These are phyloP conservation scores for Eueremaeus valkanovi DNA, from an alignment of 2,888 invertebrate species.

Conservation along the genomic window DNA sequence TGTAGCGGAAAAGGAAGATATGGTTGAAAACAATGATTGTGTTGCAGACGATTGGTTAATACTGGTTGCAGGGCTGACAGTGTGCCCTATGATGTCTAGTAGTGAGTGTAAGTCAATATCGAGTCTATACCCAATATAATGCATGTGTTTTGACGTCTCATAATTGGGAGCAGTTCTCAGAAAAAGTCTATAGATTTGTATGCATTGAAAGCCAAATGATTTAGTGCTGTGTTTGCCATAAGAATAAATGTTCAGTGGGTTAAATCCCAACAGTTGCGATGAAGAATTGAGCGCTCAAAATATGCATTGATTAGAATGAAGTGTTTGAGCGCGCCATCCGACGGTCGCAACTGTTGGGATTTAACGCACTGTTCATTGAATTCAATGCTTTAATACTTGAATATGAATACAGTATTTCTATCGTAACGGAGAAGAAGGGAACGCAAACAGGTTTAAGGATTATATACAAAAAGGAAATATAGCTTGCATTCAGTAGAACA, in stretches of 20 bases:
- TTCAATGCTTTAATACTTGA: too few species aligned
- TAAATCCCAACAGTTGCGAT: too few species aligned
- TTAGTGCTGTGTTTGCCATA: not conserved
- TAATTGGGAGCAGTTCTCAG: not conserved
- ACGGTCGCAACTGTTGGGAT: too few species aligned
- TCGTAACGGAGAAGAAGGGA: too few species aligned
- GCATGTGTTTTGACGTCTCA: not conserved
- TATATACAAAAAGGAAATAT: too few species aligned
- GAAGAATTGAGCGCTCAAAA: too few species aligned
- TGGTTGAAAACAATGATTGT: not conserved
- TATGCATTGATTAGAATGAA: too few species aligned
- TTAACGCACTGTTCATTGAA: too few species aligned
- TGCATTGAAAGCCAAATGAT: not conserved
- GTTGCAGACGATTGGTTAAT: not conserved
- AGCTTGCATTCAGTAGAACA: too few species aligned
- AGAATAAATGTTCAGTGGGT: not conserved
- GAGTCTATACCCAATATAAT: not conserved
- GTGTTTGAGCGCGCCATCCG: too few species aligned
- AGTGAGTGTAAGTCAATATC: not conserved
- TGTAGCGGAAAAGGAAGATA: conserved; percentile 33
- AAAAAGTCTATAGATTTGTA: not conserved
- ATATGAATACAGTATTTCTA: too few species aligned
- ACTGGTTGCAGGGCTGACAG: not conserved
- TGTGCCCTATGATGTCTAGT: not conserved
- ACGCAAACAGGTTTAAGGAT: too few species aligned